Evolutionary conservation across 2,113 vertebrate species (phyloP).

Genomic region (Istiophorus platypterus): DNA sequence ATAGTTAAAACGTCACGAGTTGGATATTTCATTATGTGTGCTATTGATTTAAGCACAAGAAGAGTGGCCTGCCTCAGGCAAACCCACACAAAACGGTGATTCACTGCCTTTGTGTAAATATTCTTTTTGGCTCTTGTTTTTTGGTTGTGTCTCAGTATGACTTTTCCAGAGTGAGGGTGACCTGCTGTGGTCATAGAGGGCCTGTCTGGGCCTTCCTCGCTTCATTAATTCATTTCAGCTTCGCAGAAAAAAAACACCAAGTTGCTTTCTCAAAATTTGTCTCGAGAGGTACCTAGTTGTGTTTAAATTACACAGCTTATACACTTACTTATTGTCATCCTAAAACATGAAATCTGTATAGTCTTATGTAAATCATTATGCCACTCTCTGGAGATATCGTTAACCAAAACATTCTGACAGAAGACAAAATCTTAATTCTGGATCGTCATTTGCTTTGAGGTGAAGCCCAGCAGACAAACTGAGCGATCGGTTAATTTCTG

Average conservation of each 20-base stretch:
- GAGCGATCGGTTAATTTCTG: conserved; percentile 8
- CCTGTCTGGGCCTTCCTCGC: conserved; percentile 42
- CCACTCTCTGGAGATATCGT: conserved; percentile 2
- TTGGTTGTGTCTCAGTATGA: conserved; percentile 76
- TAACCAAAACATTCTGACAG: conserved; percentile 14
- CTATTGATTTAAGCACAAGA: conserved; percentile 69
- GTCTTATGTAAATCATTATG: conserved; percentile 10
- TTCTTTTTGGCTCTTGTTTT: conserved; percentile 87
- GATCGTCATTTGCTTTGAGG: conserved; percentile 15
- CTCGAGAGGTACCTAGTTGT: not conserved
- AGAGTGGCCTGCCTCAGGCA: conserved; percentile 78
- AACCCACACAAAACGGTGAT: conserved; percentile 84
- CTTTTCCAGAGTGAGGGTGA: conserved; percentile 86
- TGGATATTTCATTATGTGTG: conserved; percentile 62
- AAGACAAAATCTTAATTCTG: conserved; percentile 29
- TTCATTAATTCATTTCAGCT: conserved; percentile 63
- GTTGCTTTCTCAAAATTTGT: not conserved
- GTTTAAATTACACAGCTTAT: conserved; percentile 4
- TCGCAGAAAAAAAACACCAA: conserved; percentile 12
- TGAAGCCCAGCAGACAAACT: conserved; percentile 12
- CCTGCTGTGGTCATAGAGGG: conserved; percentile 69
- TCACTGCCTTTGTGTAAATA: conserved; percentile 89
- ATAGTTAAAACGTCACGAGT: conserved; percentile 63
- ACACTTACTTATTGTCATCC: not conserved
- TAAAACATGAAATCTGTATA: not conserved